phyloP scores from a whole-genome alignment of 2,113 vertebrate species.

The Nettapus auritus region DNA sequence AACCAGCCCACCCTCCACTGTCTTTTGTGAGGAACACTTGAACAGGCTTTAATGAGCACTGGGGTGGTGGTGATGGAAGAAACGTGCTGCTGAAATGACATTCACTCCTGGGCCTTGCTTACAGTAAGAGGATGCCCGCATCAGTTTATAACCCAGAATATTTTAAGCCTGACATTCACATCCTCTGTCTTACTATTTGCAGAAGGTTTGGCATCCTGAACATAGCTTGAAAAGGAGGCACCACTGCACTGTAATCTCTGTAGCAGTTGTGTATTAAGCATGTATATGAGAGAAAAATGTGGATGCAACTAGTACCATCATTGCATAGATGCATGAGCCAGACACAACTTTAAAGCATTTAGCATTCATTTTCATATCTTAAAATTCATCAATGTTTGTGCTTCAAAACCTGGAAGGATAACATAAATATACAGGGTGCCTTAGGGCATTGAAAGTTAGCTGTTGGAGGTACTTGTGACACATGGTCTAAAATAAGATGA shows the following conservation, averaged over 20 bases:
- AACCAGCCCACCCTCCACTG: neutral
- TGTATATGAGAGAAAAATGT: neutral
- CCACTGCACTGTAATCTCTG: neutral
- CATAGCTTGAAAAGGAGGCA: neutral
- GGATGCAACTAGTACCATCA: neutral
- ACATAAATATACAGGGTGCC: neutral
- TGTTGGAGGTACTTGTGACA: constrained; percentile 27
- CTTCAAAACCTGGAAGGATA: neutral
- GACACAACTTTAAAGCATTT: neutral
- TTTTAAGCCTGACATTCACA: constrained; percentile 12
- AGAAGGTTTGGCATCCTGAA: neutral
- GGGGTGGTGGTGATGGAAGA: neutral
- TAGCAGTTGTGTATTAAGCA: neutral
- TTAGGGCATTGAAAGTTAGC: neutral
- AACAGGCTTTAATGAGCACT: neutral
- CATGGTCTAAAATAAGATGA: neutral
- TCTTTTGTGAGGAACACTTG: neutral
- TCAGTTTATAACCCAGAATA: neutral
- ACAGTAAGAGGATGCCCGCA: neutral
- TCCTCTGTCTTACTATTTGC: neutral
- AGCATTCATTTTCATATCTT: neutral
- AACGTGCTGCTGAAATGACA: neutral
- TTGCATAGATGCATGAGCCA: neutral
- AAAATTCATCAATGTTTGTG: neutral
- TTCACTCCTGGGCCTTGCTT: neutral